Conservation (phyloP, 2,113 vertebrate species). For the Pseudolaguvia tuberculata region DNA sequence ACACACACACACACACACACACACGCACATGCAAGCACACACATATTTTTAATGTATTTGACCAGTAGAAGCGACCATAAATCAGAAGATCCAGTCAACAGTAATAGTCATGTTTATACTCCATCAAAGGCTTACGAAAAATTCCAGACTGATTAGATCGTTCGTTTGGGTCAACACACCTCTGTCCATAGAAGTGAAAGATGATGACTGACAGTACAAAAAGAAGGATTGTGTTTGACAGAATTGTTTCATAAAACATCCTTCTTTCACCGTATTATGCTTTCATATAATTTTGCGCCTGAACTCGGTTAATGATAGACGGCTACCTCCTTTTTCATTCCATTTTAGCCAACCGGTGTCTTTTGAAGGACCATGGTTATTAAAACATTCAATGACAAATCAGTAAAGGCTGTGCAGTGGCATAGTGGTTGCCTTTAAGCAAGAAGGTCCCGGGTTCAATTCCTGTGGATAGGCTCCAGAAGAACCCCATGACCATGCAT, state of each 20-base stretch:
- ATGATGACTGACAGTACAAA: constrained; percentile 14
- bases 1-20: constrained; percentile 5
- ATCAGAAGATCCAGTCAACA: constrained; percentile 47
- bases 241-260: constrained; percentile 11
- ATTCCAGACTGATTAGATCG: constrained; percentile 47
- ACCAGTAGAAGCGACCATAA: constrained; percentile 35
- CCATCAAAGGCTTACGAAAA: constrained; percentile 44
- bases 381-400: background rate
- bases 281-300: background rate
- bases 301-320: background rate
- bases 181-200: constrained; percentile 42
- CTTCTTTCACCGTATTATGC: constrained; percentile 1
- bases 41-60: constrained; percentile 45
- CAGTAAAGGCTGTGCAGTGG: background rate
- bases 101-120: constrained; percentile 48
- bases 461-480: too few species aligned
- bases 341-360: background rate
- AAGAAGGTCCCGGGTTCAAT: too few species aligned
- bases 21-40: too few species aligned
- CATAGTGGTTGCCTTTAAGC: too few species aligned
- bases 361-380: background rate
- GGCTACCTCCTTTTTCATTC: background rate
- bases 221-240: constrained; percentile 17
- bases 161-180: constrained; percentile 37
- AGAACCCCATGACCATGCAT: too few species aligned